Base-by-base conservation (phyloP, 2,797 vertebrate species). In the Pseudopleuronectes americanus region DNA sequence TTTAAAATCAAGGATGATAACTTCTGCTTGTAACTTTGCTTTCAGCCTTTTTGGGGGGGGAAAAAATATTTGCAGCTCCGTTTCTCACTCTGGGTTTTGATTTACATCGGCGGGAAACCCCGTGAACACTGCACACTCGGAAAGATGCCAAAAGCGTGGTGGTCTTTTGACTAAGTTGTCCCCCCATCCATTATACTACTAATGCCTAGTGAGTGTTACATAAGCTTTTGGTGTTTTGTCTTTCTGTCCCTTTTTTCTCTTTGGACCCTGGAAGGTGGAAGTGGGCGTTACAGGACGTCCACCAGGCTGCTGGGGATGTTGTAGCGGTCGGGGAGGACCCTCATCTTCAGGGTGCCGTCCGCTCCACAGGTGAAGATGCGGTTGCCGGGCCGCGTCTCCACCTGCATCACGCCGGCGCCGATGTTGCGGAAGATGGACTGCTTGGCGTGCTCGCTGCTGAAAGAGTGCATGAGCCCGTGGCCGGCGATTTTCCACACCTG, bases 371-470 rank as follows among this genome's bases (percentile, higher is more conserved):
- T 98, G 93, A 99, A 99, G 91, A 98, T 95, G 61, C 97, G 97
- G 84, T 95, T 97, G 22, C 95, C 93, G 6, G 96, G 96, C 45
- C 93, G 90, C 3, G 96, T 96, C 89, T 99, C 97, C 61, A 98
- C 96, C 91, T 99, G 95, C 93, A 96, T 98, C 78, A 99, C 97
- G 0, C 98, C 98, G 4, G 96, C 96, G 28, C 98, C 97, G 8
- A 99, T 96, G 89, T 98, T 98, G 70, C 98, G 95, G 94, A 99
- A 99, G 89, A 99, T 97, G 73, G 98, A 99, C 92, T 99, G 98
- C 87, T 99, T 99, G 72, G 98, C 95, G 2, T 99, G 98, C 72
- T 99, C 98, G 0, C 87, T 95, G 93, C 96, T 97, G 74, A 99
- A 99, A 0, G 98, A 96, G 89, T 99, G 97, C 92, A 98, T 97